phyloP scores from a whole-genome alignment of 2,888 invertebrate genomes.

The Pristionchus exspectatus region DNA sequence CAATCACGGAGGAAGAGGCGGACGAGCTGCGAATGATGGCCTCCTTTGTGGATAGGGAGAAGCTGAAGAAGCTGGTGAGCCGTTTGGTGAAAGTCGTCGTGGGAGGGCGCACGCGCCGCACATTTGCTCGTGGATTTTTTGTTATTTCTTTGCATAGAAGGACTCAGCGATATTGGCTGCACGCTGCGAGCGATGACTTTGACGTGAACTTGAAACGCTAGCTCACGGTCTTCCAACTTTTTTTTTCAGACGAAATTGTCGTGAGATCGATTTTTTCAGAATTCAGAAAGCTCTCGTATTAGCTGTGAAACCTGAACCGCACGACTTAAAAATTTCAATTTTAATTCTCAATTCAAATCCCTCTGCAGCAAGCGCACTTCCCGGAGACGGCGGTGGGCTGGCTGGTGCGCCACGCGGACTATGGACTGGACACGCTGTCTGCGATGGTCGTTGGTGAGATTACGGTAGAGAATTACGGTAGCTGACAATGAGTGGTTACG shows the following conservation, averaged over 20 bases:
- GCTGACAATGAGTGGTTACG: not conserved
- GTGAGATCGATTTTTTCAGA: too few species aligned
- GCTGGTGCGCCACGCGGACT: slow-evolving; percentile 47
- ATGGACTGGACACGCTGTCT: not conserved
- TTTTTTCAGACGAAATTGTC: not conserved
- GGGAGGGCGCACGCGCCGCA: not conserved
- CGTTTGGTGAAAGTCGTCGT: not conserved
- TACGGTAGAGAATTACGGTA: not conserved
- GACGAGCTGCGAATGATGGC: not conserved
- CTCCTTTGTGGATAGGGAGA: not conserved
- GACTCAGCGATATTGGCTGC: not conserved
- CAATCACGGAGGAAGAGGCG: not conserved
- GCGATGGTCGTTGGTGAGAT: not conserved
- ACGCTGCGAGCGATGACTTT: not conserved
- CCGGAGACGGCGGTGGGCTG: slow-evolving; percentile 28
- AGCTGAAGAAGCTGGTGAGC: slow-evolving; percentile 30
- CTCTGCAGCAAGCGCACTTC: slow-evolving; percentile 30
- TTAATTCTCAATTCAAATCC: not conserved
- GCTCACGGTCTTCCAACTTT: not conserved
- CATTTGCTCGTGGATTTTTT: not conserved
- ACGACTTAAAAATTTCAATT: not conserved
- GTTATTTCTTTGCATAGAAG: not conserved
- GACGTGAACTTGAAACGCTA: not conserved
- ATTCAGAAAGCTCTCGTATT: not conserved
- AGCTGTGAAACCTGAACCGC: not conserved